These are phyloP conservation scores for Philaethria dido DNA, from an alignment of 2,888 invertebrate genomes.

Conservation along the genomic window DNA sequence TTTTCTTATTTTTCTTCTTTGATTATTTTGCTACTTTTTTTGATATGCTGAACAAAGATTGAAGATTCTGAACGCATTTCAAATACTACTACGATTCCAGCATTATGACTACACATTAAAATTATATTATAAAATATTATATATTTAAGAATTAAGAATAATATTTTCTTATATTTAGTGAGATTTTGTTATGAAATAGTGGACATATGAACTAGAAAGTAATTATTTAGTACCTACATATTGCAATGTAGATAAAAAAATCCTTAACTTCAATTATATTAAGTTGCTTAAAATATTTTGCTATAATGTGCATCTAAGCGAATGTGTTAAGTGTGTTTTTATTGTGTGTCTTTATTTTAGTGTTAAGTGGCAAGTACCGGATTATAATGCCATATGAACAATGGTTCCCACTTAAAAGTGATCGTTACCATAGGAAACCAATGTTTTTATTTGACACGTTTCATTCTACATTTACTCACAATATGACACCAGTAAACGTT, in stretches of 20 bases:
- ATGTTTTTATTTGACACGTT: too few relatives aligned
- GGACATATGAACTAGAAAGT: not conserved
- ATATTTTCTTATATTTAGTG: too few relatives aligned
- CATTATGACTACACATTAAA: not conserved
- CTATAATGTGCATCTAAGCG: not conserved
- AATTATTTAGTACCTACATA: not conserved
- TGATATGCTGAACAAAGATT: not conserved
- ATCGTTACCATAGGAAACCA: too few relatives aligned
- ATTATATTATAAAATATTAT: not conserved
- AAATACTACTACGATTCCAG: not conserved
- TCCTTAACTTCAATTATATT: too few relatives aligned
- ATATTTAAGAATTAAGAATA: not conserved
- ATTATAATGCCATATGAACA: too few relatives aligned
- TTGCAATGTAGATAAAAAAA: too few relatives aligned
- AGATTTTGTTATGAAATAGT: too few relatives aligned
- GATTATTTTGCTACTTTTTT: not conserved
- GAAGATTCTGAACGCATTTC: not conserved
- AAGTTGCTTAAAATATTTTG: not conserved
- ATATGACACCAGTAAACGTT: too few relatives aligned
- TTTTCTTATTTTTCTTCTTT: too few relatives aligned
- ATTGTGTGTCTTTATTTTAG: not conserved
- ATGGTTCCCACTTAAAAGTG: too few relatives aligned
- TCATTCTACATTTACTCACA: too few relatives aligned
- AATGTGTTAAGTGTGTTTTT: not conserved
- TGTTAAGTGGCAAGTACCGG: not conserved